Percentiles rank a stretch among this genome's conserved stretches.
Evolutionary conservation across 2,797 vertebrate genomes (phyloP).

Genomic region (Rostrhamus sociabilis): DNA sequence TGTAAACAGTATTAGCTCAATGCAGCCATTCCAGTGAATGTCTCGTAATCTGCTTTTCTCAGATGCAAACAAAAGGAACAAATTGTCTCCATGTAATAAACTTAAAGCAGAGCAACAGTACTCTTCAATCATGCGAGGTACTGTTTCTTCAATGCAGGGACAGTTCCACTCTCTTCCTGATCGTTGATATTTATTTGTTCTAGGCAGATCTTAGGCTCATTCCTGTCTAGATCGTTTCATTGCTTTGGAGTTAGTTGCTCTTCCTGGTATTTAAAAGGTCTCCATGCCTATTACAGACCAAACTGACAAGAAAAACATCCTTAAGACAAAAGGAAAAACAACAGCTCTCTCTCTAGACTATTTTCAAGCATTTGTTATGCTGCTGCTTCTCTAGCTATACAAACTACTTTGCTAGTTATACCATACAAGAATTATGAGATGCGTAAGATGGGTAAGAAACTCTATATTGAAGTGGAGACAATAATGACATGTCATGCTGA

Average conservation of each 20-base stretch:
- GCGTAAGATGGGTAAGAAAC: not conserved
- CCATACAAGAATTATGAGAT: not conserved
- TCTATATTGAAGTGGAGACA: not conserved
- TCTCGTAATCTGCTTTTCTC: not conserved
- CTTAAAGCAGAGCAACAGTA: not conserved
- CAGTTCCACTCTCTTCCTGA: not conserved
- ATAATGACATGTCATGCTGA: not conserved
- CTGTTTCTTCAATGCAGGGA: not conserved
- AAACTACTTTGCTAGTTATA: not conserved
- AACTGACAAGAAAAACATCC: not conserved
- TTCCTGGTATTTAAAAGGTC: not conserved
- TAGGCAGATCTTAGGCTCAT: not conserved
- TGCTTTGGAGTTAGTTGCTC: not conserved
- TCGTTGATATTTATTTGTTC: not conserved
- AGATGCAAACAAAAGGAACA: not conserved
- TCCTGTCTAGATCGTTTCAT: not conserved
- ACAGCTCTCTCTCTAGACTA: not conserved
- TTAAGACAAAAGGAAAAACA: not conserved
- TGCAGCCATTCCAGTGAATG: not conserved
- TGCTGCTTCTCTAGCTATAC: not conserved
- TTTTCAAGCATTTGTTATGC: not conserved
- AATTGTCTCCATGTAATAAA: not conserved
- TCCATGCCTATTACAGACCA: not conserved
- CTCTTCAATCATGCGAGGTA: not conserved
- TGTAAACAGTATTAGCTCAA: not conserved